Conservation (phyloP, 2,888 invertebrate species). For the Nysson spinosus region DNA sequence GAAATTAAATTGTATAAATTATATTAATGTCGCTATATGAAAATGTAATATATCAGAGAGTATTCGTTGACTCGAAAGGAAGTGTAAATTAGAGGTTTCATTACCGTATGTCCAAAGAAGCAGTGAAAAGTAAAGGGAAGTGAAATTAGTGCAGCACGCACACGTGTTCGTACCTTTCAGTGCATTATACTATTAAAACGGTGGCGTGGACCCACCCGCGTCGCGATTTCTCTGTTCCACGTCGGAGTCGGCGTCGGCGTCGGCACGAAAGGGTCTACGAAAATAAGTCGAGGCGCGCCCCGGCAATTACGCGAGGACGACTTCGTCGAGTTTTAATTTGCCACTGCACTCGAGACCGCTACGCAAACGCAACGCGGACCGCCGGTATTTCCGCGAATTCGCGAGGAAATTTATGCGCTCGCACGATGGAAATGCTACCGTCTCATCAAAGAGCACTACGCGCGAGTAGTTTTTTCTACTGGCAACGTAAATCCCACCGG, state of each 20-base stretch:
- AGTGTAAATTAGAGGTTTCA: too few species aligned
- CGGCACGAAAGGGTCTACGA: constrained; percentile 47
- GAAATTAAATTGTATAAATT: too few species aligned
- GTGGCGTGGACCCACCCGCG: constrained; percentile 38
- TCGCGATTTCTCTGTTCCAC: constrained; percentile 36
- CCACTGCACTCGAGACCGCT: constrained; percentile 34
- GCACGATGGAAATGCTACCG: constrained; percentile 41
- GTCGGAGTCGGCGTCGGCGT: constrained; percentile 29
- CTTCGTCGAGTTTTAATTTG: constrained; percentile 57
- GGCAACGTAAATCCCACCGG: constrained; percentile 39
- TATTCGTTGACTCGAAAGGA: too few species aligned
- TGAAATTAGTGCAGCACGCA: constrained; percentile 8
- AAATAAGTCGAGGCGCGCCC: constrained; percentile 58
- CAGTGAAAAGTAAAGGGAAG: not conserved
- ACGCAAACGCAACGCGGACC: constrained; percentile 8
- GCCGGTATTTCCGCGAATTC: constrained; percentile 50
- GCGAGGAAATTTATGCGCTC: constrained; percentile 54
- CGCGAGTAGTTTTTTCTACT: constrained; percentile 29
- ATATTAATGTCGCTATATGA: too few species aligned
- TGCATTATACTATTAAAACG: constrained; percentile 28
- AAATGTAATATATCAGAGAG: too few species aligned
- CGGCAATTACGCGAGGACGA: constrained; percentile 58
- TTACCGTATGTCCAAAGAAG: not conserved
- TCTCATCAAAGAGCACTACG: constrained; percentile 47
- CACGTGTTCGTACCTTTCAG: constrained; percentile 42